Evolutionary conservation across 2,797 vertebrate genomes (phyloP), one percentile per base, ranked within the genome.

Genomic region (Enteromius trimaculatus): DNA sequence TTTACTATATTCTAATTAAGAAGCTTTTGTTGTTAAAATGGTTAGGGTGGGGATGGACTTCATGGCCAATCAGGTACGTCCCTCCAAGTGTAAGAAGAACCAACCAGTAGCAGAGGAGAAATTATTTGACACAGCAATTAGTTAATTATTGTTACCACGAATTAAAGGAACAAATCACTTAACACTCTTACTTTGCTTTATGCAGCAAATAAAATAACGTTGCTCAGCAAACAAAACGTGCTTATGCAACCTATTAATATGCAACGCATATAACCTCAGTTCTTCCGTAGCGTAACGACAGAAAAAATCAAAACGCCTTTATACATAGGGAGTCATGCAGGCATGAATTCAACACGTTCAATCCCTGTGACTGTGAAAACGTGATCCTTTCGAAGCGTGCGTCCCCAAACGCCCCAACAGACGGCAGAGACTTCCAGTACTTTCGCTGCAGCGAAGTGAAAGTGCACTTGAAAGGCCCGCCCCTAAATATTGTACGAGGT

Each of bases 351-450:
- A 37, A 19, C 21, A 16, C 19, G 10, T 62, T 26, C 13, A 34
- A 23, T 47, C 13, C 10, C n/a, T 9, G 2, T 53, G 17, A 9
- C 29, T 13, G 66, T 13, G 29, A 49, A 23, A 72, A 16, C 44
- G 62, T 44, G 10, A 44, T 47, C 1, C 11, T 64, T 23, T 68
- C 21, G 19, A 77, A 42, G 14, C 14, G 71, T 26, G 23, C 13
- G 51, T 69, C 74, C 51, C 64, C 49, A 37, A 31, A 58, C 31
- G 44, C 37, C 69, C 44, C 11, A 21, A 10, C 0, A 14, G 34
- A 31, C 74, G 66, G 19, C 2, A 26, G 29, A 49, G 49, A 16
- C 55, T 85, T 90, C 89, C 85, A 89, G 88, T 75, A 89, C 77
- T 37, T 89, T 90, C 87, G 23, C 26, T 78, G 76, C 21, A 62